Conservation (phyloP, 2,888 invertebrate species). For the Sminthurinus aureus region DNA sequence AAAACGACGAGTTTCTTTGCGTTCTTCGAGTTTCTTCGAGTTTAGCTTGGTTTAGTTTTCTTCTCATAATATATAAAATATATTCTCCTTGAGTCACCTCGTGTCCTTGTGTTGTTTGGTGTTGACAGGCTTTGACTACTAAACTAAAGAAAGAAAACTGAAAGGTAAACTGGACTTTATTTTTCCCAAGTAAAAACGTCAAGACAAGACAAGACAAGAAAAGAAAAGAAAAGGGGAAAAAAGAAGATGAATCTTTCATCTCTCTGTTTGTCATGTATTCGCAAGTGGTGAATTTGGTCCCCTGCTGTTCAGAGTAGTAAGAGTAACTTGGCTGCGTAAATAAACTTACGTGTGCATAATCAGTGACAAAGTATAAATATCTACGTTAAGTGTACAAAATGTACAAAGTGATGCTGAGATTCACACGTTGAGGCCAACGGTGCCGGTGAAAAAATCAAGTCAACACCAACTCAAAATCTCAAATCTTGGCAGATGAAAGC, state of each 20-base stretch:
- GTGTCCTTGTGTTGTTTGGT: not conserved
- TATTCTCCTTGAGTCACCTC: not conserved
- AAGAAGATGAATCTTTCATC: slow-evolving; percentile 3
- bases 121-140: not conserved
- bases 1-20: not conserved
- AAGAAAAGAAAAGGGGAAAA: not conserved
- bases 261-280: not conserved
- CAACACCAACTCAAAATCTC: no score
- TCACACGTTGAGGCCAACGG: no score
- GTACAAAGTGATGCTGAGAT: no score
- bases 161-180: not conserved
- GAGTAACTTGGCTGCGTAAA: no score
- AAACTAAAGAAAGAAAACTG: not conserved
- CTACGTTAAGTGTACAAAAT: no score
- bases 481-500: no score
- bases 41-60: not conserved
- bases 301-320: no score
- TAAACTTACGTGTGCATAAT: no score
- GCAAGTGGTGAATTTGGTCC: no score
- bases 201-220: not conserved
- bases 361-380: no score
- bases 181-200: not conserved
- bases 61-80: not conserved
- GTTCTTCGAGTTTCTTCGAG: not conserved
- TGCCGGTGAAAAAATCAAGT: no score